A percentile compares a stretch with the other conserved stretches of the same genome.
phyloP scores from a whole-genome alignment of 2,113 vertebrate species.

The Otocyon megalotis region DNA sequence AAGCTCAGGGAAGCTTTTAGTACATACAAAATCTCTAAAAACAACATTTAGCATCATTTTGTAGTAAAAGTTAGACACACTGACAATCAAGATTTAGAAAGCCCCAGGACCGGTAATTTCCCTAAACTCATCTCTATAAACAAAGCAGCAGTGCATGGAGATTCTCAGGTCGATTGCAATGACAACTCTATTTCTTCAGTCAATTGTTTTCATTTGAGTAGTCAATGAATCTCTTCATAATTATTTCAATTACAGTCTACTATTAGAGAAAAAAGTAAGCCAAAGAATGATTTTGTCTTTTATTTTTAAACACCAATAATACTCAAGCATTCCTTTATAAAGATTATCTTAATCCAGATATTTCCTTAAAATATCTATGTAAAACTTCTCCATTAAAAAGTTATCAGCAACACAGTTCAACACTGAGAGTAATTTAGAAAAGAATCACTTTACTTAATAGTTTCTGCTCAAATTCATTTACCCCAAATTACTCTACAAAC shows the following conservation, averaged over 20 bases:
- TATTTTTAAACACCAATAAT: not conserved
- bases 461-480: not conserved
- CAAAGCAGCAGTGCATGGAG: not conserved
- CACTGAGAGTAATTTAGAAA: not conserved
- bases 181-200: not conserved
- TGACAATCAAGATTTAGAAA: not conserved
- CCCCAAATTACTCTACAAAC: not conserved
- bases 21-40: not conserved
- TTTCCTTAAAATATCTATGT: not conserved
- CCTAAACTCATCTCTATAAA: not conserved
- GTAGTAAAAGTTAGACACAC: not conserved
- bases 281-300: not conserved
- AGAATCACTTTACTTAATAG: not conserved
- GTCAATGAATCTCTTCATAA: not conserved
- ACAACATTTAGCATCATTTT: not conserved
- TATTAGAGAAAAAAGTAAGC: not conserved
- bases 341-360: not conserved
- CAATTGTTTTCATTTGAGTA: not conserved
- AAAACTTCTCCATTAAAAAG: not conserved
- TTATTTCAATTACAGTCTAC: not conserved
- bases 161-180: fast-evolving
- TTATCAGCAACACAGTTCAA: not conserved
- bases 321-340: not conserved
- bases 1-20: not conserved
- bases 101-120: not conserved